Evolutionary conservation across 2,888 invertebrate species (phyloP).

Genomic region (Mesochorus sp.): DNA sequence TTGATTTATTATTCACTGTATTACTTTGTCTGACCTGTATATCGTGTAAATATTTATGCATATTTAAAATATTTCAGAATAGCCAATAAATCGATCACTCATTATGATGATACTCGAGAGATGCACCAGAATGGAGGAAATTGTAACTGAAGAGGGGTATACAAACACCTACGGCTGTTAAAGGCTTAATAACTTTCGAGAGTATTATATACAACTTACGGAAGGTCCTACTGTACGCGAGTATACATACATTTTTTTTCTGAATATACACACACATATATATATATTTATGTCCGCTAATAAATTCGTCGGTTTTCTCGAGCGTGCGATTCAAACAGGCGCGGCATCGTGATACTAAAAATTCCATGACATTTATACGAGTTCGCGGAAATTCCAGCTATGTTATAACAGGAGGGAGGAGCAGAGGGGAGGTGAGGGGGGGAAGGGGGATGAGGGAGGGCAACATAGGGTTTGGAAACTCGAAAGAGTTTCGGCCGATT

Average conservation of each 20-base stretch:
- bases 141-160: too few relatives aligned
- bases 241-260: slow-evolving; percentile 8
- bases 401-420: too few relatives aligned
- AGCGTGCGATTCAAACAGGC: slow-evolving; percentile 32
- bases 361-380: slow-evolving; percentile 34
- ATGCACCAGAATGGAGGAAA: too few relatives aligned
- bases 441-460: neutral
- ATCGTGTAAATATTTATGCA: too few relatives aligned
- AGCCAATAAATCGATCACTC: too few relatives aligned
- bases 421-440: neutral
- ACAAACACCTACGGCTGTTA: too few relatives aligned
- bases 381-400: slow-evolving; percentile 51
- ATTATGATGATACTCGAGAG: too few relatives aligned
- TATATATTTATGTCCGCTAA: slow-evolving; percentile 40
- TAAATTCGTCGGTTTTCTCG: slow-evolving; percentile 59
- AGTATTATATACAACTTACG: too few relatives aligned
- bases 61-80: too few relatives aligned
- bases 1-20: too few relatives aligned
- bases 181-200: too few relatives aligned
- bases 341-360: slow-evolving; percentile 48
- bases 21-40: too few relatives aligned
- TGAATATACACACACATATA: slow-evolving; percentile 16
- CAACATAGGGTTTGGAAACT: slow-evolving; percentile 25
- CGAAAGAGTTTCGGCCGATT: slow-evolving; percentile 64
- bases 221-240: neutral